Evolutionary conservation across 1,140 invertebrate species (phyloP), one percentile per base, ranked within the genome.

Genomic region (Alviniconcha marisindica): DNA sequence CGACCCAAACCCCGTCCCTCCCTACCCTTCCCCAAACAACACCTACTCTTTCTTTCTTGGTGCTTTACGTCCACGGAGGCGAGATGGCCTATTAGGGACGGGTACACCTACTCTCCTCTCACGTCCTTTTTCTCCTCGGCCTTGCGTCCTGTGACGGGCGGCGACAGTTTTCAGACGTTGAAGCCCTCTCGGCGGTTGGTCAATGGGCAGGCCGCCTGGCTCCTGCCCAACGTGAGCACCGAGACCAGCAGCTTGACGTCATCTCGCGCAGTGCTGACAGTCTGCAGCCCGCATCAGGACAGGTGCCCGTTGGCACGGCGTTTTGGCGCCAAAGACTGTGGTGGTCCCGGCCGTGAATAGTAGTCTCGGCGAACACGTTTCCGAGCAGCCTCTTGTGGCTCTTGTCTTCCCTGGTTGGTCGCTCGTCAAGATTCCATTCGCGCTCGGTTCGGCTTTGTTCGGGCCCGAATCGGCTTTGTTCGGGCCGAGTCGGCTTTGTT

Each of bases 241-340:
- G 18, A 48, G 44, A 18, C 7, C 5, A 48, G 18, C 44, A 48
- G 18, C 44, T 48, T n/a, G n/a, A n/a, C n/a, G n/a, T n/a, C n/a
- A n/a, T n/a, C n/a, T n/a, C n/a, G 44, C 44, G 44, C 44, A 48
- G 18, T 48, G 18, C 44, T 48, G 7, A 10, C 44, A 48, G 7
- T 48, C 44, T 18, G 44, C 44, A 48, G 36, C 77, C 77, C 77
- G 77, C 48, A 78, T 78, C 21, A n/a, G 33, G 77, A 78, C 77
- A 78, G 77, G 77, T 78, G 77, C 77, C 56, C 28, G 7, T 12
- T 18, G 28, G 33, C 31, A 33, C 60, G 60, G 24, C 7, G 60
- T 33, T 33, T 7, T 7, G 24, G 24, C 31, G 33, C 69, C 38
- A 18, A 7, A 71, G 38, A 2, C 63, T 31, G 33, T 28, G 33